These are phyloP conservation scores for Phalacrocorax carbo DNA, from an alignment of 2,113 vertebrate genomes.

Conservation along the genomic window DNA sequence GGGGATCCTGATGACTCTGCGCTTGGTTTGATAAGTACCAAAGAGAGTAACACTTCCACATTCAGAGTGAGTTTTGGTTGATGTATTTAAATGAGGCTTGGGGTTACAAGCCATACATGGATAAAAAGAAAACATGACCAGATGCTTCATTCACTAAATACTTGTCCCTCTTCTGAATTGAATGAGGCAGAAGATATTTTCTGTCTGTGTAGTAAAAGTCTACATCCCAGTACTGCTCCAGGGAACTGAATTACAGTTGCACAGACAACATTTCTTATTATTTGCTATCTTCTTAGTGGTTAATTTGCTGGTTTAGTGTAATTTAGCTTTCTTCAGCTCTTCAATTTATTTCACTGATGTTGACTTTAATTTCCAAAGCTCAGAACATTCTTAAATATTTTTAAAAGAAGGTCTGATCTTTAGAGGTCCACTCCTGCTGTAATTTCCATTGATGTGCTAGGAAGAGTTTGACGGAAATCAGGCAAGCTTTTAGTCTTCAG, in stretches of 20 bases:
- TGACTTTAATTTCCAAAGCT: not conserved
- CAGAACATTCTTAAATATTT: not conserved
- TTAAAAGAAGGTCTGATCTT: not conserved
- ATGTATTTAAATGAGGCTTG: not conserved
- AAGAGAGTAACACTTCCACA: not conserved
- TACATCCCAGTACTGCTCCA: not conserved
- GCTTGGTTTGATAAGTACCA: not conserved
- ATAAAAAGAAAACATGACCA: not conserved
- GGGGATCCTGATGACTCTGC: not conserved
- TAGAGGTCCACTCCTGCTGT: not conserved
- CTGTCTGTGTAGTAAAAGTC: not conserved
- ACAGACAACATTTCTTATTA: not conserved
- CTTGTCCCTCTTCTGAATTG: not conserved
- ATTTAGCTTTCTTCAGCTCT: not conserved
- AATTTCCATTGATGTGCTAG: not conserved
- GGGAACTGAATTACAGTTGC: not conserved
- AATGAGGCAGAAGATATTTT: not conserved
- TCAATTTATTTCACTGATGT: not conserved
- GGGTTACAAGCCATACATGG: not conserved
- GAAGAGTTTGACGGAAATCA: not conserved
- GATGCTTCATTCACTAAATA: not conserved
- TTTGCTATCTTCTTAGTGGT: not conserved
- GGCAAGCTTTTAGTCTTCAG: not conserved
- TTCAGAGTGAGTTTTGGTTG: not conserved
- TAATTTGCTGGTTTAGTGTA: not conserved